A percentile compares a stretch with the other conserved stretches of the same genome.
Conservation (phyloP, 2,797 vertebrate genomes). For the Paedocypris micromegethes region DNA sequence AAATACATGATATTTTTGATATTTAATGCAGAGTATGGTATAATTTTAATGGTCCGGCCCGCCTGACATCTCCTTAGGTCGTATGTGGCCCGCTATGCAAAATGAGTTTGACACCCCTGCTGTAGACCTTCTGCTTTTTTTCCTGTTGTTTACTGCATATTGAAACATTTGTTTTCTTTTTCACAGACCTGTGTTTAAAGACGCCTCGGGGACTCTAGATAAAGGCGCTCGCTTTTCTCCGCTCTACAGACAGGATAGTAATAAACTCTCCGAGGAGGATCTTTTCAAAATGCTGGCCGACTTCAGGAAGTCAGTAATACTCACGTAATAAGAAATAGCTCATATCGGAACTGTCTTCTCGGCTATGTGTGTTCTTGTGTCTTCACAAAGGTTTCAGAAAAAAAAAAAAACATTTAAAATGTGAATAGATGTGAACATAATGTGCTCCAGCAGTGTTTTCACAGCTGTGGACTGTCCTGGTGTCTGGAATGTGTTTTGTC, state of each 20-base stretch:
- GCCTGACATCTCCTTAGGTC: no score
- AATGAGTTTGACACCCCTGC: no score
- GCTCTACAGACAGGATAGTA: conserved; percentile 93
- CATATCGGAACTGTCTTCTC: not conserved
- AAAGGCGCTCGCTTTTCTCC: conserved; percentile 87
- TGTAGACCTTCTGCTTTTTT: conserved; percentile 14
- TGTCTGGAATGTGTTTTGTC: conserved; percentile 28
- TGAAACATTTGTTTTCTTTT: conserved; percentile 16
- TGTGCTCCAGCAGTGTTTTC: conserved; percentile 22
- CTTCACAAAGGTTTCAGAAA: not conserved
- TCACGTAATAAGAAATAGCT: no score
- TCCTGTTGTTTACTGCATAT: conserved; percentile 21
- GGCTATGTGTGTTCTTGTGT: not conserved
- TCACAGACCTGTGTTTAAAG: conserved; percentile 87
- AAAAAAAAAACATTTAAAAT: conserved; percentile 4
- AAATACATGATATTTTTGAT: no score
- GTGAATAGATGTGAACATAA: conserved; percentile 8
- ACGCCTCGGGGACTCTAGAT: conserved; percentile 87
- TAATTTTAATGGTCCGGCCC: no score
- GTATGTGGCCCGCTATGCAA: no score
- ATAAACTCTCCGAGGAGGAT: conserved; percentile 93
- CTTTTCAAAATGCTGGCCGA: conserved; percentile 92
- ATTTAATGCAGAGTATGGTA: no score
- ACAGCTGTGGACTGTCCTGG: conserved; percentile 19
- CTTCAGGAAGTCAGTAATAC: conserved; percentile 85